Percentiles rank a stretch among this genome's conserved stretches.
phyloP scores from a whole-genome alignment of 2,113 vertebrate species.

The Spea bombifrons region DNA sequence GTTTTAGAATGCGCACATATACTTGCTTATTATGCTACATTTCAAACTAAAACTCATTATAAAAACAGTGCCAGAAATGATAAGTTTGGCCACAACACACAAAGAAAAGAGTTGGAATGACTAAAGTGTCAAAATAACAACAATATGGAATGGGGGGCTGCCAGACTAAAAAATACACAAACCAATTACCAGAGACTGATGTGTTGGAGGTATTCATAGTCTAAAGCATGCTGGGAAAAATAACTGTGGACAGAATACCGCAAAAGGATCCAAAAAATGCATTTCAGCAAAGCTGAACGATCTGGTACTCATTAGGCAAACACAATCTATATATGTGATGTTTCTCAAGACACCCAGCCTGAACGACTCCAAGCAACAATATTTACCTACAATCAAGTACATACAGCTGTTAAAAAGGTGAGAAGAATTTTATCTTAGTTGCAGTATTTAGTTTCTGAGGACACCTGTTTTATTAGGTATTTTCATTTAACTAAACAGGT shows the following conservation, averaged over 20 bases:
- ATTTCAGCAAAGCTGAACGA: neutral
- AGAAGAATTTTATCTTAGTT: too few relatives aligned
- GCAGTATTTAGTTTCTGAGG: too few relatives aligned
- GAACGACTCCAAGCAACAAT: neutral
- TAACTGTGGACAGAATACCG: neutral
- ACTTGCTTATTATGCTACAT: neutral
- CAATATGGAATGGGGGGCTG: neutral
- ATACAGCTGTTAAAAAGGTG: too few relatives aligned
- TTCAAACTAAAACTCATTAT: constrained; percentile 1
- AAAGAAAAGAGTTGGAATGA: neutral
- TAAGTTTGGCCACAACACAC: neutral
- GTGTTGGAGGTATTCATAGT: constrained; percentile 1
- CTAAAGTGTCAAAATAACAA: too few relatives aligned
- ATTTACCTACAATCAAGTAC: neutral
- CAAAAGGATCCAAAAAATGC: neutral
- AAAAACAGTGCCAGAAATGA: neutral
- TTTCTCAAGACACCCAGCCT: neutral
- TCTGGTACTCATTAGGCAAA: constrained; percentile 18
- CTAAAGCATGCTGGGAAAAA: constrained; percentile 13
- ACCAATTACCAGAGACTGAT: constrained; percentile 6
- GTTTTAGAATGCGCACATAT: neutral
- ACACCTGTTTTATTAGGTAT: too few relatives aligned
- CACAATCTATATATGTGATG: neutral
- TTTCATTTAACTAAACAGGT: too few relatives aligned
- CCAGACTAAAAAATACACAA: neutral